Conservation (phyloP, 2,113 vertebrate species). For the Promerops cafer region DNA sequence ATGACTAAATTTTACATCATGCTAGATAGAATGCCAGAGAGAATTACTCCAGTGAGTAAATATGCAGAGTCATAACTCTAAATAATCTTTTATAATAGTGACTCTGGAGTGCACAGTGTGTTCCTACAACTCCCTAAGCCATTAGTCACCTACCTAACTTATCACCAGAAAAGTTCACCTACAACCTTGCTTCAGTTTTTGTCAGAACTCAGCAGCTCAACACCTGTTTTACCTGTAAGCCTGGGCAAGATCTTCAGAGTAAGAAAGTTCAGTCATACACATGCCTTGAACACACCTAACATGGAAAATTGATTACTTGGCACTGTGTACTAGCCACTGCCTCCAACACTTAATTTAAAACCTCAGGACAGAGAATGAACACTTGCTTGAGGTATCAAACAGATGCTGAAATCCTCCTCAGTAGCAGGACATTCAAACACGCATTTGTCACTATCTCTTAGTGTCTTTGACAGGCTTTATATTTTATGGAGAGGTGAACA, state of each 20-base stretch:
- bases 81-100: not conserved
- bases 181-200: not conserved
- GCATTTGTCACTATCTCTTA: not conserved
- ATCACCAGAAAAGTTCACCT: not conserved
- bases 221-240: not conserved
- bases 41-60: not conserved
- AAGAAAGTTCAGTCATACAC: not conserved
- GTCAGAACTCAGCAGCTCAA: not conserved
- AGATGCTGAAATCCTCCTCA: not conserved
- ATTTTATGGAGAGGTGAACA: not conserved
- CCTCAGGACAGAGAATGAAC: not conserved
- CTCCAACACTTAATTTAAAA: not conserved
- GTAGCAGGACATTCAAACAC: not conserved
- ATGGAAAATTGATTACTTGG: not conserved
- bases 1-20: not conserved
- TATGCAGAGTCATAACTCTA: not conserved
- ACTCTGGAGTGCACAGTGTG: not conserved
- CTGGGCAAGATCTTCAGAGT: not conserved
- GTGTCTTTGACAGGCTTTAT: not conserved
- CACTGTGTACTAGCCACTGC: fast-evolving
- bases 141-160: not conserved
- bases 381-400: not conserved
- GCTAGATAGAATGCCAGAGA: not conserved
- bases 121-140: not conserved
- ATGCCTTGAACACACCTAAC: not conserved